These are phyloP conservation scores for Erythrolamprus reginae DNA, from an alignment of 2,113 vertebrate species.

Conservation along the genomic window DNA sequence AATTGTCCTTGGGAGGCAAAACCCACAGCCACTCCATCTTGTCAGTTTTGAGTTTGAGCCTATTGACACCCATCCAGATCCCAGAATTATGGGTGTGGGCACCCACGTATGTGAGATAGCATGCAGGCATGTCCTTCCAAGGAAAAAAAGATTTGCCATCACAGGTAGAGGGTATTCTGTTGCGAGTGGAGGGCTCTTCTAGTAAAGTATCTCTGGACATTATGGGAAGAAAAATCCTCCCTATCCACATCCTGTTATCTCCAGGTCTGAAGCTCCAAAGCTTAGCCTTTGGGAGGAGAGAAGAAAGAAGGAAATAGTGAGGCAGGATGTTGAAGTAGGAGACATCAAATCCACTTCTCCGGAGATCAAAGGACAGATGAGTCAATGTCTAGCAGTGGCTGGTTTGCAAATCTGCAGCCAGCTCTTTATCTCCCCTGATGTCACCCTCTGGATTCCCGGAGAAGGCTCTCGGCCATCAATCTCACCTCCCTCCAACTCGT, in stretches of 20 bases:
- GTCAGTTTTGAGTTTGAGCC: too few relatives aligned
- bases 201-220: too few relatives aligned
- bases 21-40: too few relatives aligned
- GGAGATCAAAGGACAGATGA: background rate
- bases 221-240: background rate
- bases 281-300: background rate
- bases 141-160: too few relatives aligned
- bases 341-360: background rate
- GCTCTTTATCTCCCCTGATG: background rate
- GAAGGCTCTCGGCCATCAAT: background rate
- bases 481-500: background rate
- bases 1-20: too few relatives aligned
- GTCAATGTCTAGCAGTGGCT: background rate
- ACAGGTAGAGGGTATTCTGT: too few relatives aligned
- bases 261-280: background rate
- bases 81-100: too few relatives aligned
- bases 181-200: too few relatives aligned
- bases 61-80: too few relatives aligned
- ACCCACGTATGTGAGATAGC: too few relatives aligned
- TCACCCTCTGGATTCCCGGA: background rate
- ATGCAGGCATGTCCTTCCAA: too few relatives aligned
- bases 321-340: constrained; percentile 13
- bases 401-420: too few relatives aligned
- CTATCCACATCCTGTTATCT: background rate
- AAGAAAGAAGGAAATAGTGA: background rate